These are phyloP conservation scores for Ormyrus nitidulus DNA, from an alignment of 2,888 invertebrate species.

Conservation along the genomic window DNA sequence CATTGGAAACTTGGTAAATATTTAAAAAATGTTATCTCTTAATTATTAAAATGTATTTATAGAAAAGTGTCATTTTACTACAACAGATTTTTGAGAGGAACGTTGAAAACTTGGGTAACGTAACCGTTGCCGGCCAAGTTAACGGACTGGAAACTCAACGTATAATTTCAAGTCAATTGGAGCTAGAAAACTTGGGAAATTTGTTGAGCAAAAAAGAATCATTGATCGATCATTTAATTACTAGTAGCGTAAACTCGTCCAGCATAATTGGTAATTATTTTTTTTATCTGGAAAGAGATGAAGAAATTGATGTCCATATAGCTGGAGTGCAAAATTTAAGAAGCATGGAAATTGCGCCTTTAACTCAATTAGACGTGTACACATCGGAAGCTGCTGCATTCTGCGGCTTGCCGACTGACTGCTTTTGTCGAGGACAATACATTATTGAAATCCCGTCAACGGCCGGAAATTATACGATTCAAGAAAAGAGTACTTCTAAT, in stretches of 20 bases:
- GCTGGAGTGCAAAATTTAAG: conserved; percentile 59
- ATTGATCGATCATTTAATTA: not conserved
- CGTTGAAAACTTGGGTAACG: conserved; percentile 50
- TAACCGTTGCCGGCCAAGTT: conserved; percentile 56
- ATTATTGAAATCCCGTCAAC: conserved; percentile 57
- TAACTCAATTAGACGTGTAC: conserved; percentile 62
- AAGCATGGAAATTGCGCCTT: conserved; percentile 39
- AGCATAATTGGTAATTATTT: conserved; percentile 54
- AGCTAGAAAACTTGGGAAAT: not conserved
- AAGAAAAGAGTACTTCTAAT: conserved; percentile 47
- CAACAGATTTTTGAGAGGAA: conserved; percentile 61
- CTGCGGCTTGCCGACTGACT: conserved; percentile 63
- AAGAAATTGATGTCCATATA: conserved; percentile 57
- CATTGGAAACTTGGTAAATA: conserved; percentile 64
- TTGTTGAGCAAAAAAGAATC: conserved; percentile 5
- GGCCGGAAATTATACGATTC: conserved; percentile 47
- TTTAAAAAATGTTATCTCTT: not conserved
- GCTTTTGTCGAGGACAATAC: conserved; percentile 63
- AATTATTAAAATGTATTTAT: conserved; percentile 2
- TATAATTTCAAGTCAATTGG: not conserved
- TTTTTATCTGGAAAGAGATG: conserved; percentile 64
- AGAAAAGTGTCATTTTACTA: not conserved
- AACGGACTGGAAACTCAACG: conserved; percentile 54
- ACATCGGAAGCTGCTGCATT: conserved; percentile 57
- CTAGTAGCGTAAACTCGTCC: not conserved